Evolutionary conservation across 2,888 invertebrate species (phyloP), one percentile per base, ranked within the genome.

Genomic region (Dasysyrphus tricinctus): DNA sequence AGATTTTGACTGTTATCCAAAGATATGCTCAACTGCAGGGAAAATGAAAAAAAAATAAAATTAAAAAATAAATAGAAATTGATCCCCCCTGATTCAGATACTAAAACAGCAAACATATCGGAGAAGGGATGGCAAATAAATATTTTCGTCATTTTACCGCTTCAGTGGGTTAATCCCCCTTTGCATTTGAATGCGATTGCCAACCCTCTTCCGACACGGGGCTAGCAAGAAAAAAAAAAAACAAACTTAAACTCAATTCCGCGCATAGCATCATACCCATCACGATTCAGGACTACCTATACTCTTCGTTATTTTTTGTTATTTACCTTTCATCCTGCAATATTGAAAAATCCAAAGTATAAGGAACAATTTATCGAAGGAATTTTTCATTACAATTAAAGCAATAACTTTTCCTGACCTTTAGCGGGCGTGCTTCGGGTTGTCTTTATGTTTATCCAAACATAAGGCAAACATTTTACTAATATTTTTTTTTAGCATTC

Each of bases 121-220:
- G 34, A 37, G 32, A 76, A 63, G 79, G 76, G 74, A 85, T 82
- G 81, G 88, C 88, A 86, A 88, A 88, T 88, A 88, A 88, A 88
- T 89, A 88, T 89, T 88, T 88, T 85, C 88, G 87, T 88, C 88
- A 89, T 89, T 89, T 89, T 89, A 87, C 69, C 88, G 88, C 88
- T 89, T 89, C 88, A 89, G 83, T 88, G 88, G 83, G 74, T 88
- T 88, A 89, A 89, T 89, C 88, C 83, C 82, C 82, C 80, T 80
- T 77, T 44, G 39, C 56, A 47, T 39, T 61, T 24, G n/a, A n/a
- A 47, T 44, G 29, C 49, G 51, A 63, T 59, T 65, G 69, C 49
- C 34, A 59, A 78, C 85, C 78, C 78, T 81, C 56, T 11, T 24
- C 54, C 42, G 51, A 44, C 24, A 49, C 42, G 61, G 32, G 44